Conservation (phyloP, 2,888 invertebrate genomes). For the Patella ulyssiponensis region DNA sequence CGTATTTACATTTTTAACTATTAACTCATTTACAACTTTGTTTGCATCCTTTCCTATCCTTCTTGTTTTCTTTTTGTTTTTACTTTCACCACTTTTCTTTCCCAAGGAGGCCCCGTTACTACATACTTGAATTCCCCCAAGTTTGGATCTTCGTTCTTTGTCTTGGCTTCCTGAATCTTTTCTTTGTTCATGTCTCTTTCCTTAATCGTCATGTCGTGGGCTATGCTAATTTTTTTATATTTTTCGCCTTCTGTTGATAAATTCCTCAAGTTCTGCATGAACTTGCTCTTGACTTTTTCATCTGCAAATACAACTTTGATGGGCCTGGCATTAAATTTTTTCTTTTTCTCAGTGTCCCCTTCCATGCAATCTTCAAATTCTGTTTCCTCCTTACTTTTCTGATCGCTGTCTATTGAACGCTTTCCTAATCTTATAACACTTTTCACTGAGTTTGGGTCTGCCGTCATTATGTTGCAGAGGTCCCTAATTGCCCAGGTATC, state of each 20-base stretch:
- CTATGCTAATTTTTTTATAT: too few relatives aligned
- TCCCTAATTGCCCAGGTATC: constrained; percentile 4
- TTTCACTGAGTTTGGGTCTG: neutral
- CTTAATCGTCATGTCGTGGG: too few relatives aligned
- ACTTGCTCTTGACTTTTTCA: too few relatives aligned
- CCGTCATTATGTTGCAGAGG: neutral
- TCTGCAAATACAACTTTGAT: too few relatives aligned
- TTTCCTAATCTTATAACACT: neutral
- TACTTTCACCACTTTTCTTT: constrained; percentile 39
- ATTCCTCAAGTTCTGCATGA: too few relatives aligned
- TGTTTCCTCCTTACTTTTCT: constrained; percentile 27
- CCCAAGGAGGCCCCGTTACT: neutral
- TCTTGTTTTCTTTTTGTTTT: constrained; percentile 41
- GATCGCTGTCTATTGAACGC: constrained; percentile 4
- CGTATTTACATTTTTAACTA: neutral
- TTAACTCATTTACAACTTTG: constrained; percentile 45
- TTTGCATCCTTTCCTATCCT: constrained; percentile 43
- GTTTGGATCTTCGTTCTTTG: constrained; percentile 24
- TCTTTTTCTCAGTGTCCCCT: constrained; percentile 33
- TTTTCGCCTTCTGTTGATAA: too few relatives aligned
- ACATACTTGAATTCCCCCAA: neutral
- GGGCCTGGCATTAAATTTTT: too few relatives aligned
- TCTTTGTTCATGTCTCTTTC: too few relatives aligned
- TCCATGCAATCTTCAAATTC: constrained; percentile 34
- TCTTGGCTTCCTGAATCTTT: constrained; percentile 19